Evolutionary conservation across 2,888 invertebrate genomes (phyloP), one percentile per base, ranked within the genome.

Genomic region (Eristalis tenax): DNA sequence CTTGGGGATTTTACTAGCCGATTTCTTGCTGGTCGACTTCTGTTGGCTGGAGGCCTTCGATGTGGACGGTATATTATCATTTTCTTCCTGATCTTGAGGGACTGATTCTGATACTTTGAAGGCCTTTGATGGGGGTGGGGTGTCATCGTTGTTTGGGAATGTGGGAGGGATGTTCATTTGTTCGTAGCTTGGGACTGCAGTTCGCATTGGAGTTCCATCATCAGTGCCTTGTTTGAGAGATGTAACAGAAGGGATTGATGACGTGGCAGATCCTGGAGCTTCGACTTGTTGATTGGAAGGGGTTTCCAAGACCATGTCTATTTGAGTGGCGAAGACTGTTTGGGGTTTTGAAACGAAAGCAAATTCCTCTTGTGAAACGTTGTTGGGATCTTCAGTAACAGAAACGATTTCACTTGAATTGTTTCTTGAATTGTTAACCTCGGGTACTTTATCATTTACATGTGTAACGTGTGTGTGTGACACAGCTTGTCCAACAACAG

Each of bases 1-100:
- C 64, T 92, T 92, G 2, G 91, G 90, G 83, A 90, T 91, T 84
- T 90, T 90, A 65, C 91, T 91, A 80, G 70, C 63, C 69, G 74
- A 57, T 73, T 83, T 87, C 11, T 83, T 83, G 5, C 73, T 43
- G 0, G 78, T 69, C 11, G 64, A 77, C 57, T 40, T 75, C 3
- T 63, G 64, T 26, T 65, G 35, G 13, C 35, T 71, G 23, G 59
- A 26, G 6, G 18, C 28, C 32, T 78, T 87, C 10, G 86, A 81
- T 18, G 88, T 77, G 13, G 80, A 73, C 6, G 77, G 69, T 8
- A 66, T 3, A 11, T 69, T 63, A 18, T 73, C 73, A n/a, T 26
- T 38, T 18, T 57, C 63, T 10, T 26, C n/a, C 23, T 59, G 18
- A 0, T 59, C 26, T 59, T 26, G 59, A 5, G 13, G 4, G 57